Percentiles rank a stretch among this genome's conserved stretches.
Evolutionary conservation across 2,113 vertebrate species (phyloP).

Genomic region (Puma concolor): DNA sequence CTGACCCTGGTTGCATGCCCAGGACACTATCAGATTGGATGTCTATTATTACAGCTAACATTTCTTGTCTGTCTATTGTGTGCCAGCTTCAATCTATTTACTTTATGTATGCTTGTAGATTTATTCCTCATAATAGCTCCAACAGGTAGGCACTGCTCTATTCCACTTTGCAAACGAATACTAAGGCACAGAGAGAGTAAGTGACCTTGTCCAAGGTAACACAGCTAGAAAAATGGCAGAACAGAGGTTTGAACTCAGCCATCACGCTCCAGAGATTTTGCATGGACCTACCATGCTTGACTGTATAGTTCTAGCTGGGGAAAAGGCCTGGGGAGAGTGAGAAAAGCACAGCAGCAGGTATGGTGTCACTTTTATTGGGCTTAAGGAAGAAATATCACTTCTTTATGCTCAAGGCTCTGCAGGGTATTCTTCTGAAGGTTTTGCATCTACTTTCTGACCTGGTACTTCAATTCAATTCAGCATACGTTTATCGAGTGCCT

Average conservation of each 20-base stretch:
- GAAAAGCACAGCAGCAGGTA: background rate
- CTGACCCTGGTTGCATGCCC: background rate
- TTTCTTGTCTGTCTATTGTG: background rate
- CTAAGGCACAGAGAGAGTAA: background rate
- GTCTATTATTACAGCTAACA: background rate
- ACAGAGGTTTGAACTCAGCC: background rate
- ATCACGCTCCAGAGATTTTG: background rate
- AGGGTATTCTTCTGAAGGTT: conserved; percentile 16
- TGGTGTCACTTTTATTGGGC: background rate
- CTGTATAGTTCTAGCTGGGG: background rate
- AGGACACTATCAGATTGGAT: background rate
- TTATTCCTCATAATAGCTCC: background rate
- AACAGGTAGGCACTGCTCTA: background rate
- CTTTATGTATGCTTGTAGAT: background rate
- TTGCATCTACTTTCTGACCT: background rate
- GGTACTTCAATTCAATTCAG: conserved; percentile 43
- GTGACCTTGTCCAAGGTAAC: background rate
- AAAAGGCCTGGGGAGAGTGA: background rate
- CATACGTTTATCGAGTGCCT: background rate
- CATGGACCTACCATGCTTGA: background rate
- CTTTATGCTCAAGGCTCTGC: background rate
- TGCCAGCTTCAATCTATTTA: background rate
- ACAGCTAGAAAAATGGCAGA: conserved; percentile 18
- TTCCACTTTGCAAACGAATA: background rate
- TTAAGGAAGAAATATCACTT: background rate